Percentiles rank a stretch among this genome's conserved stretches.
Evolutionary conservation across 2,797 vertebrate genomes (phyloP).

Genomic region (Sebastes diaconus): DNA sequence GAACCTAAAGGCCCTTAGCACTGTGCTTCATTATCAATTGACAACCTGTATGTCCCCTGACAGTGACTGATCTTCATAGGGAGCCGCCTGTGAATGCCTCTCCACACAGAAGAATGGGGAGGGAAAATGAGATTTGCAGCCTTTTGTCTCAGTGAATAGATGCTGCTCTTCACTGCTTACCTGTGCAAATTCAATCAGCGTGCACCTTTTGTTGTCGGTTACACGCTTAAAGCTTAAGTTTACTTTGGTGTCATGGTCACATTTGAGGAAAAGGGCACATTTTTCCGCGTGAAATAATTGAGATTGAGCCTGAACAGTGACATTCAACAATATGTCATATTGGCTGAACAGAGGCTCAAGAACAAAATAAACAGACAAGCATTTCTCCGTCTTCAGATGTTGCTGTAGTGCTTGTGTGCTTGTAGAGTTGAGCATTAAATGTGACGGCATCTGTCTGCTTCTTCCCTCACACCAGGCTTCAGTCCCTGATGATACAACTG

Average conservation of each 20-base stretch:
- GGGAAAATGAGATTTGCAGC: constrained; percentile 69
- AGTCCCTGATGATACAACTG: constrained; percentile 4
- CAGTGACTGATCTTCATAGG: constrained; percentile 82
- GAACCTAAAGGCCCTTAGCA: constrained; percentile 85
- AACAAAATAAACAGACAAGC: neutral
- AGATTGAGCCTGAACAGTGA: neutral
- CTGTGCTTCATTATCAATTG: constrained; percentile 87
- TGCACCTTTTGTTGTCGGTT: constrained; percentile 35
- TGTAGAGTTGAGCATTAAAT: constrained; percentile 5
- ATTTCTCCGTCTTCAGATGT: neutral
- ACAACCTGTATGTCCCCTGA: constrained; percentile 87
- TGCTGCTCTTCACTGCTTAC: constrained; percentile 43
- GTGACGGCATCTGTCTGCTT: constrained; percentile 2
- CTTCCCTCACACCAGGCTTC: constrained; percentile 10
- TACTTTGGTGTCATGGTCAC: neutral
- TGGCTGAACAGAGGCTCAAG: neutral
- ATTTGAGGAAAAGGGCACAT: neutral
- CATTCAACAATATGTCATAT: neutral
- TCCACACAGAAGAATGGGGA: constrained; percentile 56
- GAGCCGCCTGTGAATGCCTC: constrained; percentile 68
- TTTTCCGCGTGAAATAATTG: neutral
- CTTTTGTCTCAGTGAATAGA: constrained; percentile 73
- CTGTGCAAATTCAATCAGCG: constrained; percentile 62
- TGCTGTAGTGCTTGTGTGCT: neutral
- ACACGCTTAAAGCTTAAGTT: neutral